phyloP scores from a whole-genome alignment of 1,140 invertebrate genomes.

The Penaeus vannamei region DNA sequence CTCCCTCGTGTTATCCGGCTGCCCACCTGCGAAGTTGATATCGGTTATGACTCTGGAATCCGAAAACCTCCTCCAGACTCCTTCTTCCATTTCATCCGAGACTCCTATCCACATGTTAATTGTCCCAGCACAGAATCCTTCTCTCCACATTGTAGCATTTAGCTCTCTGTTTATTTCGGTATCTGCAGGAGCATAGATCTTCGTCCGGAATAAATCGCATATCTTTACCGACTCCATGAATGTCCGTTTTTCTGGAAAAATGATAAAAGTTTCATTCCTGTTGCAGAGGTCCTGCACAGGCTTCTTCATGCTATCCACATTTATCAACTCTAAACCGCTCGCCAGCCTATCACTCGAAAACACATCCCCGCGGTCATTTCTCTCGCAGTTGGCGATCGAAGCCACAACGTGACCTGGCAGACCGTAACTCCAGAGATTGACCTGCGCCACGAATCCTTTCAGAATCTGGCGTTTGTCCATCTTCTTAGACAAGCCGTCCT shows the following conservation, averaged over 20 bases:
- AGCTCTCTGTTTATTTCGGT: not conserved
- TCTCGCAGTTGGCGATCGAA: not conserved
- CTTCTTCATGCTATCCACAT: not conserved
- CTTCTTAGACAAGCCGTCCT: not conserved
- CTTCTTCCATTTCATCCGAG: conserved; percentile 26
- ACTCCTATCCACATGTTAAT: conserved; percentile 34
- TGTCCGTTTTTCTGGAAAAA: conserved; percentile 18
- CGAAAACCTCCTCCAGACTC: not conserved
- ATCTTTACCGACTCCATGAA: not conserved
- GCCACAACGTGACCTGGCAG: not conserved
- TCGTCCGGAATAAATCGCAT: not conserved
- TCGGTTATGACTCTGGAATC: not conserved
- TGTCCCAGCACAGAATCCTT: not conserved
- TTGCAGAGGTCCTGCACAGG: not conserved
- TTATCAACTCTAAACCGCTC: not conserved
- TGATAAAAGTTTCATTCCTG: not conserved
- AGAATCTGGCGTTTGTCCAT: conserved; percentile 15
- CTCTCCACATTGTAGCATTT: not conserved
- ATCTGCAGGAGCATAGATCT: not conserved
- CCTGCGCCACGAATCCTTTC: conserved; percentile 11
- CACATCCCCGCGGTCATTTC: not conserved
- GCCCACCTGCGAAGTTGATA: not conserved
- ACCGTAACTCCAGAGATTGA: conserved; percentile 6
- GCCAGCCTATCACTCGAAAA: conserved; percentile 6
- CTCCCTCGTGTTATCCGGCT: not conserved